Conservation (phyloP, 2,888 invertebrate species). For the Cheilosia vulpina region DNA sequence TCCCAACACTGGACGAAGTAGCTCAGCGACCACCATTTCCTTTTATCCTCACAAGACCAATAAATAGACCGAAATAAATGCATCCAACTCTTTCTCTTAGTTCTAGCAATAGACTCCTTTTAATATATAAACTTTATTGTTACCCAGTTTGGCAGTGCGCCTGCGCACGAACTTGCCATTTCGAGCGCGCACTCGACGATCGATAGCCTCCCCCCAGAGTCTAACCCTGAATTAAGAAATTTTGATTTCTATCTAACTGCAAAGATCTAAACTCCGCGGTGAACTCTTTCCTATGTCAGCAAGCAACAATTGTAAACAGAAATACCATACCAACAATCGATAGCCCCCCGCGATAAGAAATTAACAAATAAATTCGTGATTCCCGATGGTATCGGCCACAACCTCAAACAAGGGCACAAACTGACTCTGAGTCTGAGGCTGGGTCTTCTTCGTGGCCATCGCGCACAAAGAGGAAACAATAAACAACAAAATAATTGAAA, state of each 20-base stretch:
- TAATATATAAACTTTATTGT: background rate
- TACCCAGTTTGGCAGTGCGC: background rate
- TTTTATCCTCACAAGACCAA: too few relatives aligned
- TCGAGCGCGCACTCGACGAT: conserved; percentile 19
- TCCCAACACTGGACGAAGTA: too few relatives aligned
- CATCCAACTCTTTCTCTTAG: too few relatives aligned
- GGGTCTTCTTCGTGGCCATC: conserved; percentile 14
- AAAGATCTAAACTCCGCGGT: conserved; percentile 54
- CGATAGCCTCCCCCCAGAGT: conserved; percentile 9
- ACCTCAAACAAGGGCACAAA: conserved; percentile 65
- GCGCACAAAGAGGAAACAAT: conserved; percentile 33
- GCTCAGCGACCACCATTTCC: too few relatives aligned
- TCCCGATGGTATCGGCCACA: conserved; percentile 68
- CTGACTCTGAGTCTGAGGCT: background rate
- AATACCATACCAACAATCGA: conserved; percentile 36
- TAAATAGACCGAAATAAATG: too few relatives aligned
- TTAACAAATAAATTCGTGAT: conserved; percentile 75
- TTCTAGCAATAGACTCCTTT: too few relatives aligned
- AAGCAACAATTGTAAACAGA: background rate
- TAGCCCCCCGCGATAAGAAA: conserved; percentile 70
- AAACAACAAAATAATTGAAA: conserved; percentile 62
- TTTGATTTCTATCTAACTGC: conserved; percentile 66
- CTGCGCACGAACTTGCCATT: conserved; percentile 50
- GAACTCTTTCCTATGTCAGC: conserved; percentile 10
- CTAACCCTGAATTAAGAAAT: conserved; percentile 70